phyloP scores from a whole-genome alignment of 1,140 invertebrate species.

The Sminthurides bifidus region DNA sequence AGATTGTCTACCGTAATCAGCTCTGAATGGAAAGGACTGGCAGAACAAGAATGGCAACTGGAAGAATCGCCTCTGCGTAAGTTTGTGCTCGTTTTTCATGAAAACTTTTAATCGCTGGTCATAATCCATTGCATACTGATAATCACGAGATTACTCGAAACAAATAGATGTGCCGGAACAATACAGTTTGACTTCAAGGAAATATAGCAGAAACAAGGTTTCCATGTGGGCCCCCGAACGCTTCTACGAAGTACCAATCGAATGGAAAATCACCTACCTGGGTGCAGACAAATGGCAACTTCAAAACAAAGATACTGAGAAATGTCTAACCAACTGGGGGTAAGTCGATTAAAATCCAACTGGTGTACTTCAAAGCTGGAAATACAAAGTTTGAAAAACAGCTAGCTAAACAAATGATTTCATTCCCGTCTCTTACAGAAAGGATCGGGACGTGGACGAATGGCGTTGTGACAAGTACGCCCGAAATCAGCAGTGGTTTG shows the following conservation, averaged over 20 bases:
- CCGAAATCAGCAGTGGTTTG: background rate
- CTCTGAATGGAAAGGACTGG: background rate
- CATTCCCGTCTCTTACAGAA: background rate
- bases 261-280: slow-evolving; percentile 1
- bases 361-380: too few relatives aligned
- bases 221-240: background rate
- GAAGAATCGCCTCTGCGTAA: background rate
- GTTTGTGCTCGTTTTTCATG: background rate
- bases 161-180: slow-evolving; percentile 3
- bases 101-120: background rate
- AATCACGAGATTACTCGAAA: background rate
- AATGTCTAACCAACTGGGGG: slow-evolving; percentile 5
- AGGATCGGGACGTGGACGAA: background rate
- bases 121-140: background rate
- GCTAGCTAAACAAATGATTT: background rate
- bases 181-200: background rate
- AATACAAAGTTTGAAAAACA: background rate
- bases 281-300: slow-evolving; percentile 7
- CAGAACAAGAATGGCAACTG: slow-evolving; percentile 2
- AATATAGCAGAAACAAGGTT: background rate
- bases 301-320: background rate
- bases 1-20: background rate
- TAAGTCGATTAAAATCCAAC: background rate
- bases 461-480: slow-evolving; percentile 1
- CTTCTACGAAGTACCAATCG: slow-evolving; percentile 1